Percentiles rank a stretch among this genome's conserved stretches.
These are phyloP conservation scores for Chloebia gouldiae DNA, from an alignment of 2,113 vertebrate species.

Conservation along the genomic window DNA sequence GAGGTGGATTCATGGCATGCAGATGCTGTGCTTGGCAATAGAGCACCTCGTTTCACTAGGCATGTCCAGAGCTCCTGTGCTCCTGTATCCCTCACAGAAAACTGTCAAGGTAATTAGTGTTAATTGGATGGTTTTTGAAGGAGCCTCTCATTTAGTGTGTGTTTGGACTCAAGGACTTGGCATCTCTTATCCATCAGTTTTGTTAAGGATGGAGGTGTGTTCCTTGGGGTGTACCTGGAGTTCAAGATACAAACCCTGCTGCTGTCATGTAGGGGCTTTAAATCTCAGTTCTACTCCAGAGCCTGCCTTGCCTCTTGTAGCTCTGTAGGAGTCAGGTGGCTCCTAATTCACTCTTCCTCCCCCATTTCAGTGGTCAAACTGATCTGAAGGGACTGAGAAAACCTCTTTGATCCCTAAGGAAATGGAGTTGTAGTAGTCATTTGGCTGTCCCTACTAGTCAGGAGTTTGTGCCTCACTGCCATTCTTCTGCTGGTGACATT, in stretches of 20 bases:
- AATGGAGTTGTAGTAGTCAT: not conserved
- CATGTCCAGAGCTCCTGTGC: not conserved
- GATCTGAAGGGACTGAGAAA: not conserved
- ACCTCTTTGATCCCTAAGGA: not conserved
- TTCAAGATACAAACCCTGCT: not conserved
- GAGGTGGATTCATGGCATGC: rapidly evolving
- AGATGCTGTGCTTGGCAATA: rapidly evolving
- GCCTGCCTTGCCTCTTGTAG: not conserved
- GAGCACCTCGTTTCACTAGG: not conserved
- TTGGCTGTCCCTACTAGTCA: rapidly evolving
- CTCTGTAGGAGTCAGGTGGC: not conserved
- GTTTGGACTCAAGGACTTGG: not conserved
- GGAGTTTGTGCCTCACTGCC: not conserved
- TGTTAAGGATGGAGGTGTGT: not conserved
- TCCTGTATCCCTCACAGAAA: not conserved
- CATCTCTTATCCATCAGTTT: not conserved
- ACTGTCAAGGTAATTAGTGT: not conserved
- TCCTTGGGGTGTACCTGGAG: rapidly evolving
- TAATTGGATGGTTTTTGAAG: not conserved
- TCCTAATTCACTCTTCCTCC: not conserved
- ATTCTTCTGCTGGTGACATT: not conserved
- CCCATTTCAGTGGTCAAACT: not conserved
- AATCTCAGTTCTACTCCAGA: not conserved
- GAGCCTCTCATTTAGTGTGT: not conserved
- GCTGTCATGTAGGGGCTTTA: not conserved